Percentiles rank a stretch among this genome's conserved stretches.
phyloP scores from a whole-genome alignment of 1,140 invertebrate genomes.

The Aphelinus atriplicis region DNA sequence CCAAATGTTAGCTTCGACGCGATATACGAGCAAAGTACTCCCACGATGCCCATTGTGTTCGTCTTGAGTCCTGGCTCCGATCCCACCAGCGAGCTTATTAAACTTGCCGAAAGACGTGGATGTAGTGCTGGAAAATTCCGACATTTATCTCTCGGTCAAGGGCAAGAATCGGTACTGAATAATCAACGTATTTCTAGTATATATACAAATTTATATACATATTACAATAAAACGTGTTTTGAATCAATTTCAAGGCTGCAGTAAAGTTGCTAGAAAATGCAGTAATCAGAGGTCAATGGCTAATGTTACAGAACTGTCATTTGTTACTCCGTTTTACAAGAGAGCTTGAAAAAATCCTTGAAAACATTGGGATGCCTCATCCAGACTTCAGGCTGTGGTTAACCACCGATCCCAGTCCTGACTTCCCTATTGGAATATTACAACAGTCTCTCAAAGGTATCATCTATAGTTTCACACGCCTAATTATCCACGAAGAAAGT shows the following conservation, averaged over 20 bases:
- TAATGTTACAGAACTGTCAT: conserved; percentile 92
- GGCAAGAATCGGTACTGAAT: conserved; percentile 78
- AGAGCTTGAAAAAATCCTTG: conserved; percentile 83
- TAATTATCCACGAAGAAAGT: no score
- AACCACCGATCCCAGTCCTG: conserved; percentile 85
- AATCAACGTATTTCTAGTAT: not conserved
- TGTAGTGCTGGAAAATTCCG: conserved; percentile 80
- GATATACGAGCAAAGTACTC: conserved; percentile 84
- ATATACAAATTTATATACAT: conserved; percentile 36
- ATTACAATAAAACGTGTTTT: conserved; percentile 1
- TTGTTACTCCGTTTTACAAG: conserved; percentile 82
- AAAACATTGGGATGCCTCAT: conserved; percentile 81
- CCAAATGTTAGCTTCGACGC: conserved; percentile 83
- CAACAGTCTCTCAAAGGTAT: conserved; percentile 86
- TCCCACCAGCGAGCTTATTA: conserved; percentile 88
- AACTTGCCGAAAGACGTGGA: conserved; percentile 79
- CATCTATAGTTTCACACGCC: conserved; percentile 7
- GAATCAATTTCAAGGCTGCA: conserved; percentile 68
- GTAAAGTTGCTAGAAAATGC: conserved; percentile 77
- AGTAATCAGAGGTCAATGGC: conserved; percentile 82
- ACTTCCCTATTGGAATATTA: conserved; percentile 88
- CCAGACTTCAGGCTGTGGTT: conserved; percentile 92
- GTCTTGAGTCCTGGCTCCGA: conserved; percentile 89
- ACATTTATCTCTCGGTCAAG: conserved; percentile 88
- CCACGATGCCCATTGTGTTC: conserved; percentile 84